Conservation (phyloP, 1,140 invertebrate species). For the Trissolcus basalis region DNA sequence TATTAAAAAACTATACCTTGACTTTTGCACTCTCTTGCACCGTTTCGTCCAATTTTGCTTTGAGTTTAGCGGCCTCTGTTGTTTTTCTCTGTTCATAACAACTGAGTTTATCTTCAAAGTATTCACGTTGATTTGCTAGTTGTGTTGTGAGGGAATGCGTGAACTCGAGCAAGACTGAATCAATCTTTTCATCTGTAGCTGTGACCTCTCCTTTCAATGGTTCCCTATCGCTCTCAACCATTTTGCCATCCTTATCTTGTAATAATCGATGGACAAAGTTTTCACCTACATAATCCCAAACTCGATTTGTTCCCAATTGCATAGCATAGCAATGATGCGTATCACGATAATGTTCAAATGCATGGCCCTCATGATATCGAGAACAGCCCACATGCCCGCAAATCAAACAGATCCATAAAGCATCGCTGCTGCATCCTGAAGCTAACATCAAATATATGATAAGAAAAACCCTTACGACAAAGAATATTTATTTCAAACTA, state of each 20-base stretch:
- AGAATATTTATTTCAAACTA: no score
- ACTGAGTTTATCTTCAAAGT: conserved; percentile 91
- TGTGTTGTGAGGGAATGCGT: conserved; percentile 97
- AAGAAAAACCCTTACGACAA: background rate
- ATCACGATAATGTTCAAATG: conserved; percentile 91
- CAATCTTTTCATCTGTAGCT: conserved; percentile 89
- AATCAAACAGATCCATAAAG: conserved; percentile 98
- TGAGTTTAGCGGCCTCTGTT: conserved; percentile 76
- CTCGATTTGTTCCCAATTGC: conserved; percentile 95
- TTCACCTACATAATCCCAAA: conserved; percentile 98
- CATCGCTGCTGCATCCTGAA: conserved; percentile 80
- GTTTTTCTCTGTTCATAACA: conserved; percentile 78
- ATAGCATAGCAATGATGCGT: conserved; percentile 99
- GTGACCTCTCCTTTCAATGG: conserved; percentile 69
- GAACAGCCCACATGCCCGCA: conserved; percentile 98
- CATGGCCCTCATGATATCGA: conserved; percentile 83
- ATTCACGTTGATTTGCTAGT: conserved; percentile 93
- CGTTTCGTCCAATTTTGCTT: conserved; percentile 73
- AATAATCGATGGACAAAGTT: conserved; percentile 98
- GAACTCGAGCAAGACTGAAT: conserved; percentile 95
- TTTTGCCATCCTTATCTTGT: conserved; percentile 98
- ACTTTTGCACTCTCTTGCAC: conserved; percentile 28
- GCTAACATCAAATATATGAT: conserved; percentile 42
- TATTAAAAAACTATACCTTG: no score
- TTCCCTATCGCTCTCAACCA: conserved; percentile 82